A percentile compares a stretch with the other conserved stretches of the same genome.
These are phyloP conservation scores for Anoplopoma fimbria DNA, from an alignment of 2,113 vertebrate genomes.

Conservation along the genomic window DNA sequence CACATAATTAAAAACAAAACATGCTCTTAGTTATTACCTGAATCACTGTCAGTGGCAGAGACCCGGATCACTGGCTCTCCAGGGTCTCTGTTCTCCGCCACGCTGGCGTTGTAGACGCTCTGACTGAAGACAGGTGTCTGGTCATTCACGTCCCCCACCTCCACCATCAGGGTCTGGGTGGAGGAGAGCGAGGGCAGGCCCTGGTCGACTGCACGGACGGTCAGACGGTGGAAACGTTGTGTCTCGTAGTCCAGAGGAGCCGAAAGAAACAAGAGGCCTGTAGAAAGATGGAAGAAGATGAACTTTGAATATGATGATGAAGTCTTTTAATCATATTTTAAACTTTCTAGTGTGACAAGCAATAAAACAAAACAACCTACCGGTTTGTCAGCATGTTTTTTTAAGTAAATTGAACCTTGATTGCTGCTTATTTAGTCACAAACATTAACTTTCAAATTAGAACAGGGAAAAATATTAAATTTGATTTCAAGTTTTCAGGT, in stretches of 20 bases:
- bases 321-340: not conserved
- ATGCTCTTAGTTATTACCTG: slow-evolving; percentile 83
- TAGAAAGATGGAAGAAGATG: slow-evolving; percentile 33
- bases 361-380: not conserved
- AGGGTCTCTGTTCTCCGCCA: slow-evolving; percentile 88
- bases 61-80: slow-evolving; percentile 86
- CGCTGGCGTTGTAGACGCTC: slow-evolving; percentile 81
- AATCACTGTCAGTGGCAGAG: slow-evolving; percentile 88
- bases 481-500: too few relatives aligned
- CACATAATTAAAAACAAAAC: not conserved
- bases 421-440: not conserved
- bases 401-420: not conserved
- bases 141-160: slow-evolving; percentile 91
- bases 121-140: slow-evolving; percentile 85
- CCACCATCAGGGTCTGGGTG: slow-evolving; percentile 87
- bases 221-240: slow-evolving; percentile 82
- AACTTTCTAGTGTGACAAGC: not conserved
- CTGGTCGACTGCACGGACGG: slow-evolving; percentile 83
- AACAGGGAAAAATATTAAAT: too few relatives aligned
- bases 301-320: not conserved
- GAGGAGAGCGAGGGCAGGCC: slow-evolving; percentile 87
- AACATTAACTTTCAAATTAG: not conserved
- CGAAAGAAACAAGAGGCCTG: slow-evolving; percentile 87
- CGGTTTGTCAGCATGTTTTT: not conserved
- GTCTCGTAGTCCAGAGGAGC: slow-evolving; percentile 87